phyloP scores from a whole-genome alignment of 1,140 invertebrate species.

The Drosophila persimilis region DNA sequence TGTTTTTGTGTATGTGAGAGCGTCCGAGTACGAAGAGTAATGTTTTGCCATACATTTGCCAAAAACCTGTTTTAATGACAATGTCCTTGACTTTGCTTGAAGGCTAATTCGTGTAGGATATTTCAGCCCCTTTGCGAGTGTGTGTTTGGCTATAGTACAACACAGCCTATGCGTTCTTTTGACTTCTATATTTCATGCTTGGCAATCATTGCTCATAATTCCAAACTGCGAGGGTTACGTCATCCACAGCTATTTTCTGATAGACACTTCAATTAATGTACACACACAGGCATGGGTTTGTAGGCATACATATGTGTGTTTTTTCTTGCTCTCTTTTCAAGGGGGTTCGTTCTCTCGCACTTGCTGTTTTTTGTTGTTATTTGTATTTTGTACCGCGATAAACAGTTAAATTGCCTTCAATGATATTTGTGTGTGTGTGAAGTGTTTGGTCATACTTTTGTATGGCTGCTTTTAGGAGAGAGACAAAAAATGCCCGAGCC shows the following conservation, averaged over 20 bases:
- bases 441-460: slow-evolving; percentile 33
- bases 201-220: slow-evolving; percentile 65
- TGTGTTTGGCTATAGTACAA: not conserved
- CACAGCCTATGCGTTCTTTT: slow-evolving; percentile 5
- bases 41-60: slow-evolving; percentile 27
- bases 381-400: slow-evolving; percentile 64
- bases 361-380: slow-evolving; percentile 52
- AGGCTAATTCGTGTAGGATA: slow-evolving; percentile 25
- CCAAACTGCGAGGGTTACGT: slow-evolving; percentile 71
- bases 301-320: too few relatives aligned
- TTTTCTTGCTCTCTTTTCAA: slow-evolving; percentile 16
- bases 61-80: slow-evolving; percentile 45
- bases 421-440: slow-evolving; percentile 20
- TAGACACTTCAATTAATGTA: slow-evolving; percentile 80
- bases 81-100: slow-evolving; percentile 65
- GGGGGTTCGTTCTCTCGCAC: slow-evolving; percentile 26
- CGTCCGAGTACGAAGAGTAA: not conserved
- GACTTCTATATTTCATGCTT: slow-evolving; percentile 19
- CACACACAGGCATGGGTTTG: slow-evolving; percentile 3
- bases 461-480: slow-evolving; percentile 49
- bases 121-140: not conserved
- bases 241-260: slow-evolving; percentile 79
- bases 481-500: slow-evolving; percentile 1
- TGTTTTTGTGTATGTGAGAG: slow-evolving; percentile 37
- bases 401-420: slow-evolving; percentile 73